Evolutionary conservation across 2,113 vertebrate species (phyloP).

Genomic region (Solea solea): DNA sequence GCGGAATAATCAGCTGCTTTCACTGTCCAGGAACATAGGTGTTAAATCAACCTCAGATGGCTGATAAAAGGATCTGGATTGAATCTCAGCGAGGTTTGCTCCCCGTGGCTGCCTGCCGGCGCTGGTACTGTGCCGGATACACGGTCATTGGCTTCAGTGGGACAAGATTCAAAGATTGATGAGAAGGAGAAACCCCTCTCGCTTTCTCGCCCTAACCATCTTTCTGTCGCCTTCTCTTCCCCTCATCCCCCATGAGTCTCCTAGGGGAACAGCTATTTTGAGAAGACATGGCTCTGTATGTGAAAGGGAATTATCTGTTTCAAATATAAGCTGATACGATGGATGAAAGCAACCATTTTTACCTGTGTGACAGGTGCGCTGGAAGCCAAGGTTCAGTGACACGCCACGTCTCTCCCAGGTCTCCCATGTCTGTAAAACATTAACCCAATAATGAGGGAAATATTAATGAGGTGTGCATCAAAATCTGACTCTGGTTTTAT

Average conservation of each 20-base stretch:
- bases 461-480: slow-evolving; percentile 76
- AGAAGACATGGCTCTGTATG: slow-evolving; percentile 52
- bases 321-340: slow-evolving; percentile 50
- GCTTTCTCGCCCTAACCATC: slow-evolving; percentile 30
- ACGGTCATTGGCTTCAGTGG: slow-evolving; percentile 44
- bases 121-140: slow-evolving; percentile 35
- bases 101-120: slow-evolving; percentile 45
- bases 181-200: slow-evolving; percentile 58
- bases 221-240: slow-evolving; percentile 20
- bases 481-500: slow-evolving; percentile 74
- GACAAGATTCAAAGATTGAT: slow-evolving; percentile 67
- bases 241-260: slow-evolving; percentile 48
- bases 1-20: slow-evolving; percentile 69
- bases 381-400: slow-evolving; percentile 32
- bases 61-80: slow-evolving; percentile 76
- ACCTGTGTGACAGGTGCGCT: slow-evolving; percentile 49
- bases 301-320: slow-evolving; percentile 59
- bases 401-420: slow-evolving; percentile 36
- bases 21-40: slow-evolving; percentile 58
- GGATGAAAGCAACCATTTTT: slow-evolving; percentile 27
- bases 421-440: slow-evolving; percentile 61
- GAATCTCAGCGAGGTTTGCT: slow-evolving; percentile 59
- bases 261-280: slow-evolving; percentile 67
- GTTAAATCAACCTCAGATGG: slow-evolving; percentile 80
- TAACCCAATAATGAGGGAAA: slow-evolving; percentile 70